phyloP scores from a whole-genome alignment of 2,797 vertebrate genomes.

The Sternarchorhynchus goeldii region DNA sequence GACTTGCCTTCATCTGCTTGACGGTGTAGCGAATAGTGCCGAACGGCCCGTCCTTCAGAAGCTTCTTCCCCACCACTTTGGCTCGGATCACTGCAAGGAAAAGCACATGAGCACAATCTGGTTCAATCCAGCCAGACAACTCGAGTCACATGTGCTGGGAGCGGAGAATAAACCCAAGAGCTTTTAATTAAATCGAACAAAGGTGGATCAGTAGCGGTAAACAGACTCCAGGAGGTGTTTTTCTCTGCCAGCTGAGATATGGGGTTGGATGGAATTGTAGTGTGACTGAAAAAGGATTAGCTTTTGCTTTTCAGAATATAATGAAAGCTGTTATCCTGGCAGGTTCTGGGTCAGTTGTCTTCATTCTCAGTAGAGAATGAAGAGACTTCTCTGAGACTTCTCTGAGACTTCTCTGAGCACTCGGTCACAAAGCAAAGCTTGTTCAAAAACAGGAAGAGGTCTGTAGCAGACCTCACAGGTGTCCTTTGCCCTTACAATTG shows the following conservation, averaged over 20 bases:
- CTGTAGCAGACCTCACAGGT: too few relatives aligned
- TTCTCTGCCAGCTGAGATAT: background rate
- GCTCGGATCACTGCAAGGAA: constrained; percentile 89
- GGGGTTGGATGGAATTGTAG: background rate
- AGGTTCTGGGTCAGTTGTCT: background rate
- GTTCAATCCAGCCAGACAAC: constrained; percentile 17
- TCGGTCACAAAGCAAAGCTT: too few relatives aligned
- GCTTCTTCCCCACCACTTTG: constrained; percentile 96
- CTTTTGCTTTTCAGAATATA: background rate
- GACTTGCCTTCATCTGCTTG: constrained; percentile 94
- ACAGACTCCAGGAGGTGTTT: constrained; percentile 2
- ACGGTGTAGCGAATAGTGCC: constrained; percentile 94
- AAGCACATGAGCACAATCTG: constrained; percentile 15
- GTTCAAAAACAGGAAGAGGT: too few relatives aligned
- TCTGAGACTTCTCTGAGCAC: too few relatives aligned
- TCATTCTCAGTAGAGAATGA: background rate
- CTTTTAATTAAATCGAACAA: constrained; percentile 17
- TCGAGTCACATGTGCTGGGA: constrained; percentile 17
- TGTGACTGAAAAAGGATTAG: background rate
- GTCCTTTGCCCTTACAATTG: too few relatives aligned
- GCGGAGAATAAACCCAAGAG: constrained; percentile 5
- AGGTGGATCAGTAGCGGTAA: background rate
- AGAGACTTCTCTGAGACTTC: too few relatives aligned
- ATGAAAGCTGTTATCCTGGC: background rate
- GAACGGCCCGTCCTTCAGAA: constrained; percentile 90